Evolutionary conservation across 1,140 invertebrate genomes (phyloP), one percentile per base, ranked within the genome.

Genomic region (Leptinotarsa texana): DNA sequence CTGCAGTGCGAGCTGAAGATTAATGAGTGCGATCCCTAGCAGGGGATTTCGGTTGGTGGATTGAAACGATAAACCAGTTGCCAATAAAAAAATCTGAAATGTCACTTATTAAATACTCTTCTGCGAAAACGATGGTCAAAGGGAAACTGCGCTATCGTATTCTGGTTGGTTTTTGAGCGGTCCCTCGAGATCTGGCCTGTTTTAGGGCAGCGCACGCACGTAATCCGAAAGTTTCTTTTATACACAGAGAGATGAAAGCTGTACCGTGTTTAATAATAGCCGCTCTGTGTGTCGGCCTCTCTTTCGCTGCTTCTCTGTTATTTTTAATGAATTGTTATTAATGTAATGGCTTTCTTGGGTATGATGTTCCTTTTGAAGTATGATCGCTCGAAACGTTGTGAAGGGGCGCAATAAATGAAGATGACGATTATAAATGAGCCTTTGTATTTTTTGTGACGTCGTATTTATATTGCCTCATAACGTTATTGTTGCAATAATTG

Each of bases 321-420:
- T 57, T 57, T 57, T 17, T 57, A 57, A 57, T 57, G 51, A 15
- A 57, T 57, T 57, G 51, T 57, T 57, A 57, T 57, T 57, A 57
- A 57, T 57, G 51, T 57, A 57, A 57, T 57, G 51, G 51, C 51
- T 57, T 57, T 57, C 51, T 57, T 57, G 51, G 51, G 51, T 57
- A 57, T 57, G n/a, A n/a, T n/a, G n/a, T 18, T 57, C 51, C 51
- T 57, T 57, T 57, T 57, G 51, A 57, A 57, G 51, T 57, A 57
- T n/a, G 51, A 57, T 57, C 51, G n/a, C 4, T 57, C 51, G 51
- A 15, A 17, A 57, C 51, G n/a, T 15, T 57, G 51, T 2, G 17
- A 57, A 18, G 13, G 51, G 51, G n/a, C 13, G 51, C 15, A 57
- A 6, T 57, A 8, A 57, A 57, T 17, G 51, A 57, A 57, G 0